Conservation (phyloP, 1,140 invertebrate species). For the Dryas iulia region DNA sequence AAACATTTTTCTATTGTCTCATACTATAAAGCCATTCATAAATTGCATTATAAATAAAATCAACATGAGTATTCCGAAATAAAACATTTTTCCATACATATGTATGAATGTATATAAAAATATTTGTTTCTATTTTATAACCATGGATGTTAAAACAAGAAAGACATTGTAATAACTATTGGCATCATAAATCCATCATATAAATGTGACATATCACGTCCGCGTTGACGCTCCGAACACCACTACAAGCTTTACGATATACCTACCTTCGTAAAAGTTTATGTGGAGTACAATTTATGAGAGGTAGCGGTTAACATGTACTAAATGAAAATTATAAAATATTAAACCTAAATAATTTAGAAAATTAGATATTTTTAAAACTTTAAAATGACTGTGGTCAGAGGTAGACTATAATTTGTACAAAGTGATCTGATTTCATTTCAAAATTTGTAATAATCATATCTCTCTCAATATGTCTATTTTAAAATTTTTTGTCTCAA, state of each 20-base stretch:
- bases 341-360: too few species aligned
- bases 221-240: conserved; percentile 43
- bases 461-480: too few species aligned
- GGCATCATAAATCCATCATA: conserved; percentile 54
- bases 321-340: too few species aligned
- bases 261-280: conserved; percentile 60
- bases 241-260: conserved; percentile 52
- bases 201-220: conserved; percentile 55
- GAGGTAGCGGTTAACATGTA: neutral
- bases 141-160: conserved; percentile 33
- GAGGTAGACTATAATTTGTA: too few species aligned
- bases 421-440: too few species aligned
- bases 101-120: neutral
- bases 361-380: too few species aligned
- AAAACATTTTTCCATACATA: neutral
- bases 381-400: too few species aligned
- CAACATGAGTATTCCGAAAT: neutral
- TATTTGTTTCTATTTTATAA: conserved; percentile 23
- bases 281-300: conserved; percentile 29
- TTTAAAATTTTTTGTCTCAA: too few species aligned
- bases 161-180: conserved; percentile 52
- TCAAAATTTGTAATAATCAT: too few species aligned
- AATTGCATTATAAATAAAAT: too few species aligned
- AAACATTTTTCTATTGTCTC: neutral
- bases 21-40: neutral